These are phyloP conservation scores for Heliconius erato DNA, from an alignment of 2,888 invertebrate species.

Conservation along the genomic window DNA sequence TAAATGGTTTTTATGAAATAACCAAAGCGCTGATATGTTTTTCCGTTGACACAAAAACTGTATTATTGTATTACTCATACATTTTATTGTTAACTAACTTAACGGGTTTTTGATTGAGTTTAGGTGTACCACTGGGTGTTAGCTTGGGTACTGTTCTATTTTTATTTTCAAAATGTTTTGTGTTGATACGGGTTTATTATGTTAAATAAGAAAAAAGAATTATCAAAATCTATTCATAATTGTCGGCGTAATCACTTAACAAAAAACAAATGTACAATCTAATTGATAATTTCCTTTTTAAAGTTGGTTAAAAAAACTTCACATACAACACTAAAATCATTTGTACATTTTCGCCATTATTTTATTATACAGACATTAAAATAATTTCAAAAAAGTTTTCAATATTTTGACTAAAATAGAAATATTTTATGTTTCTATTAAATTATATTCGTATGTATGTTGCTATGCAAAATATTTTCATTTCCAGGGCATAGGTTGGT, in stretches of 20 bases:
- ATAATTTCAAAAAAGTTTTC: too few relatives aligned
- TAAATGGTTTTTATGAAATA: constrained; percentile 38
- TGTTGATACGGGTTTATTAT: not conserved
- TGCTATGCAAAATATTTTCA: too few relatives aligned
- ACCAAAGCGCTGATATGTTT: constrained; percentile 31
- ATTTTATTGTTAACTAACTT: constrained; percentile 23
- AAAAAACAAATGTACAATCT: not conserved
- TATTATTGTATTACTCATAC: constrained; percentile 24
- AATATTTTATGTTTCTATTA: too few relatives aligned
- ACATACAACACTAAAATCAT: too few relatives aligned
- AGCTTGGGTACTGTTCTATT: not conserved
- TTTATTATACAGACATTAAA: too few relatives aligned
- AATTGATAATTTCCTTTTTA: not conserved
- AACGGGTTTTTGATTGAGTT: constrained; percentile 18
- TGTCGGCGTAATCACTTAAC: not conserved
- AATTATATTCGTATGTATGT: too few relatives aligned
- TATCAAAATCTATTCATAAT: not conserved
- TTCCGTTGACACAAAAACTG: constrained; percentile 24
- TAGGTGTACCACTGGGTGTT: constrained; percentile 20
- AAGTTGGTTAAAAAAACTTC: too few relatives aligned
- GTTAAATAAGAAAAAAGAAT: not conserved
- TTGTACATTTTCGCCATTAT: too few relatives aligned
- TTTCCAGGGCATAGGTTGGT: too few relatives aligned
- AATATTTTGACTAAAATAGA: too few relatives aligned
- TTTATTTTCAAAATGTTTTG: not conserved